These are phyloP conservation scores for Agelaius phoeniceus DNA, from an alignment of 2,113 vertebrate genomes.

Conservation along the genomic window DNA sequence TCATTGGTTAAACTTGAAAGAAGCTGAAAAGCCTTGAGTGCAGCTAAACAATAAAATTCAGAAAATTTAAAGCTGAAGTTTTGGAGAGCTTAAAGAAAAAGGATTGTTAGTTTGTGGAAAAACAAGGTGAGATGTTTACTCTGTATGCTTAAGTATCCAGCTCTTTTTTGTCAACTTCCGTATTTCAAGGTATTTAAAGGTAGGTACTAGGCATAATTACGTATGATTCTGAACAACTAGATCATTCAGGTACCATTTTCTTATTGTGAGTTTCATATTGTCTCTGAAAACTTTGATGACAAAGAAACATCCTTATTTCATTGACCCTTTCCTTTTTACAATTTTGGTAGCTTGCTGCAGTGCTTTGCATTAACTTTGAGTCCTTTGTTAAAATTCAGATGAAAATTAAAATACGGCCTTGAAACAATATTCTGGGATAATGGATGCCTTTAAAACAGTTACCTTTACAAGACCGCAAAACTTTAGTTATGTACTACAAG, in stretches of 20 bases:
- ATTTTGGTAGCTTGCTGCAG: not conserved
- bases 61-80: not conserved
- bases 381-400: not conserved
- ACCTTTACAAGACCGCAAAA: not conserved
- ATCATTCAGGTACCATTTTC: not conserved
- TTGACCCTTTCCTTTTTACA: not conserved
- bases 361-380: not conserved
- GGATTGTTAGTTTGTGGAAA: not conserved
- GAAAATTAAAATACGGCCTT: not conserved
- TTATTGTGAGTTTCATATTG: not conserved
- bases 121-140: not conserved
- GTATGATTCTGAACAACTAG: not conserved
- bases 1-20: not conserved
- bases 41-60: not conserved
- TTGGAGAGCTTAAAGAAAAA: not conserved
- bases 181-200: not conserved
- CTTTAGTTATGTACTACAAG: not conserved
- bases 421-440: not conserved
- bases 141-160: not conserved
- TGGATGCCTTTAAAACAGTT: not conserved
- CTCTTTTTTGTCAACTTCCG: not conserved
- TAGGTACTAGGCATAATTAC: not conserved
- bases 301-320: not conserved
- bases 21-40: not conserved
- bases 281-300: not conserved